These are phyloP conservation scores for Hypanus sabinus DNA, from an alignment of 2,113 vertebrate genomes.

Conservation along the genomic window DNA sequence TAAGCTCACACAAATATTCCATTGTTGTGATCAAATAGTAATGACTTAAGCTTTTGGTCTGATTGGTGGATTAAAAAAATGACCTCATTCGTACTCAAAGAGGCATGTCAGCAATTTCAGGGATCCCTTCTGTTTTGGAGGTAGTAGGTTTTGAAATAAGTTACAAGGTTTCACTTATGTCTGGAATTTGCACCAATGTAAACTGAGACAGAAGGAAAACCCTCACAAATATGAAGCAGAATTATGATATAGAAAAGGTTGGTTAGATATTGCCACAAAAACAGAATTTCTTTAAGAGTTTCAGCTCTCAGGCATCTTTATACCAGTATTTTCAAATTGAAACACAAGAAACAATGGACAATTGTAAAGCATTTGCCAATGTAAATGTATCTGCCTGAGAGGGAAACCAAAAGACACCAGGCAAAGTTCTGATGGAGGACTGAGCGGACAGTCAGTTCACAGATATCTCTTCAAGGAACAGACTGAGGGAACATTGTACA, in stretches of 20 bases:
- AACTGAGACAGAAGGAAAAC: not conserved
- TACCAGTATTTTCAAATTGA: not conserved
- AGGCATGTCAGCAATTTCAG: not conserved
- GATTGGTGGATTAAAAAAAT: not conserved
- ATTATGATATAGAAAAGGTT: not conserved
- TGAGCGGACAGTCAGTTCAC: not conserved
- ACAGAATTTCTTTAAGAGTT: not conserved
- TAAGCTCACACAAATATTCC: not conserved
- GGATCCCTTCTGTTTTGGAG: not conserved
- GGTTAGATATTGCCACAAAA: not conserved
- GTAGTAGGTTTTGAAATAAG: not conserved
- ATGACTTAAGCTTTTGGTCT: not conserved
- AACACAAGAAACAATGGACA: not conserved
- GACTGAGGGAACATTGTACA: not conserved
- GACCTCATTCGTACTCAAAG: not conserved
- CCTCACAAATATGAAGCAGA: not conserved
- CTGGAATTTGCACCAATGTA: not conserved
- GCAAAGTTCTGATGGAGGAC: not conserved
- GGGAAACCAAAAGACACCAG: not conserved
- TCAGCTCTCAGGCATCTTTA: not conserved
- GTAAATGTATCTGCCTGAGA: slow-evolving; percentile 8
- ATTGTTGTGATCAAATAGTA: not conserved
- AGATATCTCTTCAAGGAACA: not conserved
- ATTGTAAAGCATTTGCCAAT: not conserved
- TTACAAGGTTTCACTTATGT: not conserved